Evolutionary conservation across 1,140 invertebrate genomes (phyloP).

Genomic region (Temnothorax nylanderi): DNA sequence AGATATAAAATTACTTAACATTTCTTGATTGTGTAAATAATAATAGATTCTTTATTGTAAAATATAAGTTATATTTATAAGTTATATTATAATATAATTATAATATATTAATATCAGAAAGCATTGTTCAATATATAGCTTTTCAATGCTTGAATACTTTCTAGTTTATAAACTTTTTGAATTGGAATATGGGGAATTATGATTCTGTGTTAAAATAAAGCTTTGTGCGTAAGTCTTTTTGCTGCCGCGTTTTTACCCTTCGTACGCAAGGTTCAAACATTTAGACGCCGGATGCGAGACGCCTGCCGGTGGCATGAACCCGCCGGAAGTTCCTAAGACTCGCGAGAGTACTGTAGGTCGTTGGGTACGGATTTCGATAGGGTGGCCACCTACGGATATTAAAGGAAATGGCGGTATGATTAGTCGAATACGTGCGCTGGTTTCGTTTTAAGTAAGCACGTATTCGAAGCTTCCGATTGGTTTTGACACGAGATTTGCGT

Average conservation of each 20-base stretch:
- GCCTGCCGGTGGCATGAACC: constrained; percentile 79
- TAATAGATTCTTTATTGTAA: neutral
- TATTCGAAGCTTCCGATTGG: constrained; percentile 33
- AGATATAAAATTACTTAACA: neutral
- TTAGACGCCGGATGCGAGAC: constrained; percentile 80
- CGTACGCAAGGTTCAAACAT: constrained; percentile 76
- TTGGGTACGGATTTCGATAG: constrained; percentile 61
- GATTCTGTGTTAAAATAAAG: neutral
- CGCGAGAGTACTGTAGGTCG: constrained; percentile 74
- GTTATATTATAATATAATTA: neutral
- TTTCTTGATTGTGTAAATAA: neutral
- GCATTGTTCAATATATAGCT: neutral
- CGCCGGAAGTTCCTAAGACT: constrained; percentile 84
- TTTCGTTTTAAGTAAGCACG: constrained; percentile 79
- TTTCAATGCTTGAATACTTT: neutral
- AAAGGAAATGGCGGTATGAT: constrained; percentile 87
- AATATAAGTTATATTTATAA: neutral
- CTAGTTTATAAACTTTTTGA: neutral
- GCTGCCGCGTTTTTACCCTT: constrained; percentile 46
- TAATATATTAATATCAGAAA: neutral
- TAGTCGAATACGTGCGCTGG: constrained; percentile 85
- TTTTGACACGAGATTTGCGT: constrained; percentile 14
- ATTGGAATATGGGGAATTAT: neutral
- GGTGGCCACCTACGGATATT: constrained; percentile 84
- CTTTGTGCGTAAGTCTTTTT: constrained; percentile 26